A percentile compares a stretch with the other conserved stretches of the same genome.
Conservation (phyloP, 2,797 vertebrate genomes). For the Thaleichthys pacificus region DNA sequence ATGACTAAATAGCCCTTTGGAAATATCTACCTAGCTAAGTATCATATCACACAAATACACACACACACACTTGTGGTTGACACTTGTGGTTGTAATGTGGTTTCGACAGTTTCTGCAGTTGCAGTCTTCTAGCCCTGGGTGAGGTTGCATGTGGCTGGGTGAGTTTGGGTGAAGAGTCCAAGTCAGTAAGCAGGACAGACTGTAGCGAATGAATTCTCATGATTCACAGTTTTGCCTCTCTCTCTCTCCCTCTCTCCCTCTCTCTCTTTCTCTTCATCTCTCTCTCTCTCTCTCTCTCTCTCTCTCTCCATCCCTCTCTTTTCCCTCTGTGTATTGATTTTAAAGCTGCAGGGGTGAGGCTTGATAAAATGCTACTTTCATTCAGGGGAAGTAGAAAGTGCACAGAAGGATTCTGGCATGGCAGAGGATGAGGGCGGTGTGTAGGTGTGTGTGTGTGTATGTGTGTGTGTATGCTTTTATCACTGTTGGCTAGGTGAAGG, state of each 20-base stretch:
- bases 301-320: constrained; percentile 27
- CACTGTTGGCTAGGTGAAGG: constrained; percentile 33
- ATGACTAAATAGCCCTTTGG: neutral
- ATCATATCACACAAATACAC: neutral
- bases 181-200: constrained; percentile 36
- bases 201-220: constrained; percentile 61
- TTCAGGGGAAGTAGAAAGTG: constrained; percentile 61
- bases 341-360: constrained; percentile 51
- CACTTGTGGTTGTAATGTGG: constrained; percentile 8
- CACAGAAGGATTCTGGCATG: constrained; percentile 38
- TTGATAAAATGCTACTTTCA: constrained; percentile 71
- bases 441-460: neutral
- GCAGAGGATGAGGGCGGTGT: constrained; percentile 26
- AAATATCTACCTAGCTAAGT: neutral
- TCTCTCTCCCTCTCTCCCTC: neutral
- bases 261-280: neutral
- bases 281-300: neutral
- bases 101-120: constrained; percentile 14
- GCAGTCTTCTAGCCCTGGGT: constrained; percentile 24
- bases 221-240: constrained; percentile 57
- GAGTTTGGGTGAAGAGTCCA: constrained; percentile 20
- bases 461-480: neutral
- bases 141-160: constrained; percentile 20
- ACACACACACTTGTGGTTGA: constrained; percentile 5
- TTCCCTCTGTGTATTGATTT: constrained; percentile 58